phyloP scores from a whole-genome alignment of 23 tunicate species.

The Ascidia mentula region DNA sequence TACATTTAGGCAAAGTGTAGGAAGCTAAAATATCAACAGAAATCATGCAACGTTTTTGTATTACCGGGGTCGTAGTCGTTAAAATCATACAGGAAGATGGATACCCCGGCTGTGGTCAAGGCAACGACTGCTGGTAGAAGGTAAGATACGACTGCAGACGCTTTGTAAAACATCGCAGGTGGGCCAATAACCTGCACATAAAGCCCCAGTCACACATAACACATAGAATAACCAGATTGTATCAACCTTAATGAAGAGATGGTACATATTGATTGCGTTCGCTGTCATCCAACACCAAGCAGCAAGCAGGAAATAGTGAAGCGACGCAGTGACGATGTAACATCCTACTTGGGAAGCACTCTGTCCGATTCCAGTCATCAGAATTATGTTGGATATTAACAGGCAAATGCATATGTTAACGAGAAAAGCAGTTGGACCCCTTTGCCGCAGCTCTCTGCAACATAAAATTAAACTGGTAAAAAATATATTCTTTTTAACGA shows the following conservation, averaged over 20 bases:
- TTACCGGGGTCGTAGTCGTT: no score
- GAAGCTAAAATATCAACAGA: neutral
- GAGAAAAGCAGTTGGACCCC: neutral
- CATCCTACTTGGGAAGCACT: neutral
- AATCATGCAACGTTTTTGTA: no score
- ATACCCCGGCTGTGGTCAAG: no score
- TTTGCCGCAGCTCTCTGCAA: neutral
- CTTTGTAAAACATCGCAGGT: neutral
- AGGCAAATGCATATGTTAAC: neutral
- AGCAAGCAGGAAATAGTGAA: neutral
- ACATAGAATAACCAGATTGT: neutral
- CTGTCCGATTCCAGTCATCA: neutral
- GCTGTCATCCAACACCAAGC: neutral
- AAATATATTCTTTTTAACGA: no score
- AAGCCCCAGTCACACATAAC: neutral
- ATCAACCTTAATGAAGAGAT: no score
- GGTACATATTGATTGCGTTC: conserved; percentile 32
- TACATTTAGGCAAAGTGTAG: no score
- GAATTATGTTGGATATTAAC: neutral
- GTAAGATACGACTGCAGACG: neutral
- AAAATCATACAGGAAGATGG: no score
- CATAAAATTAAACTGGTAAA: no score
- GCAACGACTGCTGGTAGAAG: no score
- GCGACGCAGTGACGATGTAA: neutral
- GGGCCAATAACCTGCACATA: neutral